A percentile compares a stretch with the other conserved stretches of the same genome.
These are phyloP conservation scores for Lobophora halterata DNA, from an alignment of 2,888 invertebrate species.

Conservation along the genomic window DNA sequence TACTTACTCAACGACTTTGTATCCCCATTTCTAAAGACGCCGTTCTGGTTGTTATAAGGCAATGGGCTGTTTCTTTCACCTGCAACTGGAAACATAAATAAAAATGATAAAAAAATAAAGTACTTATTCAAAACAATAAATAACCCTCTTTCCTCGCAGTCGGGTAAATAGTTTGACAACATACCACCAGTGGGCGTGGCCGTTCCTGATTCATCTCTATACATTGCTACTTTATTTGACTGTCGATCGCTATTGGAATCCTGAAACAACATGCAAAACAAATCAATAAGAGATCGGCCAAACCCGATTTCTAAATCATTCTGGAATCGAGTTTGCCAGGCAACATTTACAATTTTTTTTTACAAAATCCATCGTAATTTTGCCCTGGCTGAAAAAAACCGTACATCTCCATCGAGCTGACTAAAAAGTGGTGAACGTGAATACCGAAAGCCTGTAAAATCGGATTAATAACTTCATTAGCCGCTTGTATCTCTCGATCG, in stretches of 20 bases:
- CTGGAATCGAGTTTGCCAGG: too few species aligned
- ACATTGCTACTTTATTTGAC: constrained; percentile 36
- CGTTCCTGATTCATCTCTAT: constrained; percentile 50
- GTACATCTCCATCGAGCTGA: constrained; percentile 40
- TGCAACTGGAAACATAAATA: constrained; percentile 46
- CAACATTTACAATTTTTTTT: too few species aligned
- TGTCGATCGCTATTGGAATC: constrained; percentile 47
- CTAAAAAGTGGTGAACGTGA: constrained; percentile 53
- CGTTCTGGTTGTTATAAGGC: constrained; percentile 42
- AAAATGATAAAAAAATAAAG: background rate
- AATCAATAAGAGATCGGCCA: too few species aligned
- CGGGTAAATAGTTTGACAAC: constrained; percentile 16
- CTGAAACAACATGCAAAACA: constrained; percentile 38
- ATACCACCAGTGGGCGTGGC: constrained; percentile 52
- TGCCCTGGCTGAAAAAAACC: constrained; percentile 40
- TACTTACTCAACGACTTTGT: constrained; percentile 67
- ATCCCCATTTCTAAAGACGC: constrained; percentile 61
- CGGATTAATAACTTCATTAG: constrained; percentile 81
- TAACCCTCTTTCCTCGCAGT: too few species aligned
- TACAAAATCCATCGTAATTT: constrained; percentile 14
- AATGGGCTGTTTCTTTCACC: constrained; percentile 53
- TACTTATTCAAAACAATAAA: constrained; percentile 2
- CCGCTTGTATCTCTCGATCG: constrained; percentile 77
- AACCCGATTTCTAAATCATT: too few species aligned
- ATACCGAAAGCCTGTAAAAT: constrained; percentile 70